A percentile compares a stretch with the other conserved stretches of the same genome.
Conservation (phyloP, 2,888 invertebrate species). For the Aphrophora alni region DNA sequence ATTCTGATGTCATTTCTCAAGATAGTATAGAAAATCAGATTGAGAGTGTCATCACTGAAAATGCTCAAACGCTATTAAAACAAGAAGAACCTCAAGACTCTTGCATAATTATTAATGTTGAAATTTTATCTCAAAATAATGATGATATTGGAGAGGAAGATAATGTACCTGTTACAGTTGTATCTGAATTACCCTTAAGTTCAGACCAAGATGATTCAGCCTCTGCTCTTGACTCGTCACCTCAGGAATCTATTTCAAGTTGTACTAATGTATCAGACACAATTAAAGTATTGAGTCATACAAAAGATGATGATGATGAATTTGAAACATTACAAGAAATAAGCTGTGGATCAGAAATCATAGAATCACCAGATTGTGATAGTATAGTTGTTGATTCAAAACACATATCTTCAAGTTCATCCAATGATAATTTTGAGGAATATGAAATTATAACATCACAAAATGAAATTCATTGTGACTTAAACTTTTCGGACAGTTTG, state of each 20-base stretch:
- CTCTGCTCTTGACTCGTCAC: constrained; percentile 19
- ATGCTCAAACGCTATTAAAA: not conserved
- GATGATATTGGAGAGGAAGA: not conserved
- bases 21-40: not conserved
- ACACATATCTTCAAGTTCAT: not conserved
- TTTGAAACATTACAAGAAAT: constrained; percentile 13
- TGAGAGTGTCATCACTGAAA: not conserved
- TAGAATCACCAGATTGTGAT: not conserved
- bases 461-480: not conserved
- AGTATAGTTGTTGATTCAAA: not conserved
- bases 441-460: not conserved
- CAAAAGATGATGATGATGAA: not conserved
- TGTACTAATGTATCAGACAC: not conserved
- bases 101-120: not conserved
- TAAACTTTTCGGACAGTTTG: not conserved
- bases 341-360: constrained; percentile 19
- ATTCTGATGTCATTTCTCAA: not conserved
- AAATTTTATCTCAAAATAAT: not conserved
- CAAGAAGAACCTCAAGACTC: not conserved
- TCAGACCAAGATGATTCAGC: not conserved
- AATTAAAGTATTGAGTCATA: not conserved
- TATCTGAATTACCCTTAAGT: not conserved
- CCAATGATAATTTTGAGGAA: not conserved
- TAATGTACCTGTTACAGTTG: not conserved
- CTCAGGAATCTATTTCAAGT: constrained; percentile 28